Evolutionary conservation across 1,140 invertebrate genomes (phyloP).

Genomic region (Latrodectus geometricus): DNA sequence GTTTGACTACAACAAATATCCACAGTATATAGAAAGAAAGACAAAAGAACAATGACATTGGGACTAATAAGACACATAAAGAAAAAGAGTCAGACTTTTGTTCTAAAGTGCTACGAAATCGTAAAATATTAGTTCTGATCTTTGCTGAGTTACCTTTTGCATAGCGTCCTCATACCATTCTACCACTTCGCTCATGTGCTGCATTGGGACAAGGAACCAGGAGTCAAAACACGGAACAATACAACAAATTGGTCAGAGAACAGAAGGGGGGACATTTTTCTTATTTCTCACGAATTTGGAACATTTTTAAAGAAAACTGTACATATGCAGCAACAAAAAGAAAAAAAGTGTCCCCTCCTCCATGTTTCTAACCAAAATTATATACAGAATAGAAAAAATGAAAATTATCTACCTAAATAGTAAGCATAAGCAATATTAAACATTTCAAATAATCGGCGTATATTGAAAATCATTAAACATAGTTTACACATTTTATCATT

Average conservation of each 20-base stretch:
- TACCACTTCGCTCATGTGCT: constrained; percentile 65
- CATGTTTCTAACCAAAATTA: too few species aligned
- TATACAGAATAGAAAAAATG: too few species aligned
- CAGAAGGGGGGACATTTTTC: constrained; percentile 4
- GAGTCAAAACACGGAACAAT: constrained; percentile 51
- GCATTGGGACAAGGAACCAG: constrained; percentile 61
- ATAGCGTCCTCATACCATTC: constrained; percentile 65
- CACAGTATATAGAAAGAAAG: background rate
- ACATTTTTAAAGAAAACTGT: background rate
- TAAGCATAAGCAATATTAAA: too few species aligned
- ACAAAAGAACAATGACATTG: too few species aligned
- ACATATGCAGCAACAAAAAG: background rate
- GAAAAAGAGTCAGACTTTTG: background rate
- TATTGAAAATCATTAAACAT: too few species aligned
- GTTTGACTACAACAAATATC: background rate
- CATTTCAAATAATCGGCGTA: too few species aligned
- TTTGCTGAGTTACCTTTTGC: constrained; percentile 62
- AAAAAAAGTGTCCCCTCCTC: background rate
- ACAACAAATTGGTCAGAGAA: constrained; percentile 17
- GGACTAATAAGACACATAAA: background rate
- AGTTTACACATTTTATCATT: too few species aligned
- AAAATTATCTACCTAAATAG: too few species aligned
- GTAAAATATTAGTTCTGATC: constrained; percentile 18
- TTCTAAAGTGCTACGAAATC: constrained; percentile 50
- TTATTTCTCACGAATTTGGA: background rate